Conservation (phyloP, 2,113 vertebrate species). For the Sialia sialis region DNA sequence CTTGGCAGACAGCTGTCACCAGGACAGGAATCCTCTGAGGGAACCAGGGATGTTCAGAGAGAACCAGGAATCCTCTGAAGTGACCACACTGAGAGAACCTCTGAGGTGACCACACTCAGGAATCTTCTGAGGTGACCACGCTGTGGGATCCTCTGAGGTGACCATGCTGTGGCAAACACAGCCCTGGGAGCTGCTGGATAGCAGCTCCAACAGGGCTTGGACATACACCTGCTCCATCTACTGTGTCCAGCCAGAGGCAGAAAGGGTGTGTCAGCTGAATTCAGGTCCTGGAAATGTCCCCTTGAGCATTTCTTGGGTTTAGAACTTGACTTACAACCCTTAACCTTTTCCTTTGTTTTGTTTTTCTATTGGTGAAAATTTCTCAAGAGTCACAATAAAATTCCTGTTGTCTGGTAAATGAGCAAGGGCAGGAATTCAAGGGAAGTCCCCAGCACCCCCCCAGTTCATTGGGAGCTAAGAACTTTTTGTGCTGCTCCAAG, state of each 20-base stretch:
- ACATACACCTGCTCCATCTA: no score
- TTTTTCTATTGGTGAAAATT: background rate
- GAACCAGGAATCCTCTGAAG: no score
- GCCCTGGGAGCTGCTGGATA: background rate
- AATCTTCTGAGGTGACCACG: background rate
- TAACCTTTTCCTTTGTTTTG: no score
- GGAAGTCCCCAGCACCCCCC: background rate
- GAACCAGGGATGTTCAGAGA: background rate
- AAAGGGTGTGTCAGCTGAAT: background rate
- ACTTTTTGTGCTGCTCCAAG: background rate
- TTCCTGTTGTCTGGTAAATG: background rate
- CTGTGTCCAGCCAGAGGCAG: background rate
- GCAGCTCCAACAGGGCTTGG: background rate
- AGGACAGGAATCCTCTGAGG: background rate
- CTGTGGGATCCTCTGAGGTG: background rate
- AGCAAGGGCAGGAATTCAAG: background rate
- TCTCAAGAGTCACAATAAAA: background rate
- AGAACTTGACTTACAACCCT: background rate
- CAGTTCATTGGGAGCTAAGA: background rate
- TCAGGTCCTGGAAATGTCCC: background rate
- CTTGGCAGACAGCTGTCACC: background rate
- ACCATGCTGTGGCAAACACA: accelerated
- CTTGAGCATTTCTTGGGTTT: background rate
- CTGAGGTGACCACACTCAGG: background rate
- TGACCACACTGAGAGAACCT: background rate